These are phyloP conservation scores for Calyptommatus sinebrachiatus DNA, from an alignment of 2,113 vertebrate species.

Conservation along the genomic window DNA sequence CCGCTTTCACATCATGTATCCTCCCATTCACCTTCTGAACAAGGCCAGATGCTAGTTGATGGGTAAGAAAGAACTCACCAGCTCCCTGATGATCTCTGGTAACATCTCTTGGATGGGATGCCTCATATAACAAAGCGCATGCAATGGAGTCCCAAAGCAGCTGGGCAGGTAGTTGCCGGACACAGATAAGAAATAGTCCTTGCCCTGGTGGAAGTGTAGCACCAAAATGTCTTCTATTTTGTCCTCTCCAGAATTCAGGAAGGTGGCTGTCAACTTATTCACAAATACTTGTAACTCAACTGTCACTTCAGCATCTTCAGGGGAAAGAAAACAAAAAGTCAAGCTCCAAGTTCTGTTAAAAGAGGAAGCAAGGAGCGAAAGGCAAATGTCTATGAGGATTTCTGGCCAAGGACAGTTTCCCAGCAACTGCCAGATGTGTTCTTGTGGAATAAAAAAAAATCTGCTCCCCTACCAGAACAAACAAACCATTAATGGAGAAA, in stretches of 20 bases:
- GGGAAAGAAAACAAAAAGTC: constrained; percentile 2
- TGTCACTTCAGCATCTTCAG: constrained; percentile 78
- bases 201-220: constrained; percentile 87
- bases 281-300: constrained; percentile 92
- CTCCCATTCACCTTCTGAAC: neutral
- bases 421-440: too few relatives aligned
- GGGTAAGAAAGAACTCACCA: constrained; percentile 79
- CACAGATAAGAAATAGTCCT: constrained; percentile 95
- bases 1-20: neutral
- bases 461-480: neutral
- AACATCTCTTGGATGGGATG: constrained; percentile 89
- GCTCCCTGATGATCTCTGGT: constrained; percentile 70
- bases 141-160: constrained; percentile 88
- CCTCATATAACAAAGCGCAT: constrained; percentile 81
- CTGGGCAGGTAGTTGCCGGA: constrained; percentile 91
- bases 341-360: neutral
- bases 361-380: neutral
- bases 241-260: constrained; percentile 83
- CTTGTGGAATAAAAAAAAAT: neutral
- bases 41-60: neutral
- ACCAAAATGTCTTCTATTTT: constrained; percentile 93
- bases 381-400: neutral
- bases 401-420: neutral
- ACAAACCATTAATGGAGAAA: too few relatives aligned
- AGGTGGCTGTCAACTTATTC: constrained; percentile 88